These are phyloP conservation scores for Crepidodera aurea DNA, from an alignment of 2,888 invertebrate genomes.

Conservation along the genomic window DNA sequence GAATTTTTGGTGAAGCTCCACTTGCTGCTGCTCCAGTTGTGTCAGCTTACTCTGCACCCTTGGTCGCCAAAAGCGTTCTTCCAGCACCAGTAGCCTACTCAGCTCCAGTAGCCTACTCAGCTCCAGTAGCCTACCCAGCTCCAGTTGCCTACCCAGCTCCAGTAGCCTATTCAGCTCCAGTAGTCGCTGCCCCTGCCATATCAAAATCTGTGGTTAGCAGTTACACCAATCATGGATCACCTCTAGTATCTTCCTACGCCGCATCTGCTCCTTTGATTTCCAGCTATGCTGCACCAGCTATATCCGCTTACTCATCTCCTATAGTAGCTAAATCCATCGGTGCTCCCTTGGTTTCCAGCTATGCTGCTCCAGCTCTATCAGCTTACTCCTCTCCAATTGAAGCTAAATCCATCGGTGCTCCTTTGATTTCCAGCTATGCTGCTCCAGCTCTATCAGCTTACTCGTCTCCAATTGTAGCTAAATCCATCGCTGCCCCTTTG, in stretches of 20 bases:
- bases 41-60: conserved; percentile 40
- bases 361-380: conserved; percentile 56
- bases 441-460: conserved; percentile 66
- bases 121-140: conserved; percentile 12
- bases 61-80: not conserved
- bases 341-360: conserved; percentile 55
- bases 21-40: conserved; percentile 58
- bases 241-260: conserved; percentile 51
- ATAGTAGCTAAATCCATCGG: conserved; percentile 60
- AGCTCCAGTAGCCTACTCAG: not conserved
- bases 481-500: no score
- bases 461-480: conserved; percentile 46
- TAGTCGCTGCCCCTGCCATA: conserved; percentile 53
- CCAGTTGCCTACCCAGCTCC: not conserved
- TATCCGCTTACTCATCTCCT: conserved; percentile 1
- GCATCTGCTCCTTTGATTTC: conserved; percentile 39
- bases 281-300: conserved; percentile 53
- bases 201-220: conserved; percentile 62
- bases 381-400: no score
- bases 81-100: no score
- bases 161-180: not conserved
- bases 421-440: not conserved
- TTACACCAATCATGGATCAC: conserved; percentile 64
- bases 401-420: no score
- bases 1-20: conserved; percentile 59